Evolutionary conservation across 2,113 vertebrate genomes (phyloP), one percentile per base, ranked within the genome.

Genomic region (Toxotes jaculatrix): DNA sequence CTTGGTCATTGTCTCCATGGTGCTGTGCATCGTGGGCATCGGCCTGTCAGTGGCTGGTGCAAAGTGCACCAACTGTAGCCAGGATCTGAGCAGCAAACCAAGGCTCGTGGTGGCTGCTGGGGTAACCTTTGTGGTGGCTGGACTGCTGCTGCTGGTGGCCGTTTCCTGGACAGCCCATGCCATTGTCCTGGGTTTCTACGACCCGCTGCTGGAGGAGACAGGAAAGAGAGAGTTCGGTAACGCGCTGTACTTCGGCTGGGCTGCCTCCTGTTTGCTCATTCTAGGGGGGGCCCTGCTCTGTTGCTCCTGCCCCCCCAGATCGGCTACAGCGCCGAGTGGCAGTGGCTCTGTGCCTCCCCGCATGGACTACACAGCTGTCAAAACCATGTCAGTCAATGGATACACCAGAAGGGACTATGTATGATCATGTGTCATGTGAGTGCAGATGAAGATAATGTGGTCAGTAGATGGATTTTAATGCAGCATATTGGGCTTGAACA

Each of bases 201-300:
- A 95, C 91, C 92, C 94, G 1, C 21, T 95, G 66, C 83, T 96
- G 84, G 91, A 94, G 86, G 94, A 95, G 80, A 94, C 93, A 1
- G 93, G 92, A 49, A 96, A 96, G 88, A 93, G 95, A 69, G 95
- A 96, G 78, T 95, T 96, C 23, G 95, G 95, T 7, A 95, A 95
- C 3, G 95, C 95, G 9, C 83, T 96, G 85, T 96, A 96, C 85
- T 95, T 96, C 17, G 95, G 95, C 36, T 96, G 95, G 95, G 94
- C 93, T 10, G 90, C 95, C 4, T 94, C 94, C 66, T 95, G 92
- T 77, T 71, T 96, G 84, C 92, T 96, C 59, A 79, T 95, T 56
- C 74, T 95, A 3, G 95, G 94, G 31, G 95, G 95, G 42, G 90
- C 83, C 6, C 84, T 96, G 49, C 92, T 96, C 34, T 95, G 95